Evolutionary conservation across 2,113 vertebrate genomes (phyloP), one percentile per base, ranked within the genome.

Genomic region (Piprites chloris): DNA sequence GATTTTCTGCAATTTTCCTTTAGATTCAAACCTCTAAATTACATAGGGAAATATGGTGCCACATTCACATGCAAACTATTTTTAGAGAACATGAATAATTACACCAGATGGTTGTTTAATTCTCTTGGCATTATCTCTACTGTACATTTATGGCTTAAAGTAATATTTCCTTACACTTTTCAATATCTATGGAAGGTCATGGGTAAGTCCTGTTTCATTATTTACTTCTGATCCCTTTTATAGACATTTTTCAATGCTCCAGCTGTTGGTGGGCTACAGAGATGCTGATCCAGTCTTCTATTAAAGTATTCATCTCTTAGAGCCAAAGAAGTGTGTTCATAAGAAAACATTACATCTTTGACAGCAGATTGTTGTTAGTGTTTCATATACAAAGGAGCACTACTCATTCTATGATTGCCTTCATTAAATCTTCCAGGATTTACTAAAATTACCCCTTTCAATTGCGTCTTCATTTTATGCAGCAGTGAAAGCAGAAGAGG

Each of bases 81-180:
- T 98, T 98, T 97, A 98, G 97, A 69, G 72, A 96, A 86, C 89
- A 92, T 98, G 97, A 98, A 97, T 97, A 97, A 97, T 97, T 96
- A 92, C 90, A 97, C 94, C 97, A 98, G 98, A 98, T 98, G 98
- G 97, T 96, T 97, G 96, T 93, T 97, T 97, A 97, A 98, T 97
- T 98, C 96, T 96, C 95, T 84, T 97, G 97, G 97, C 97, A 97
- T 98, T 97, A 95, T 97, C 90, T 97, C 87, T 96, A 96, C 97
- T 98, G 97, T 98, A 98, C 82, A 72, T 94, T 97, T 97, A 96
- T 96, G 94, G 89, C 96, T 97, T 97, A 96, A 96, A 96, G 94
- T 91, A 90, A 88, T 93, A 95, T 96, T 96, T 97, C 94, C 94
- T 97, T 97, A 94, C 80, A 93, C 92, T 98, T 95, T 93, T 82